Evolutionary conservation across 2,888 invertebrate genomes (phyloP), one percentile per base, ranked within the genome.

Genomic region (Ichneumon xanthorius): DNA sequence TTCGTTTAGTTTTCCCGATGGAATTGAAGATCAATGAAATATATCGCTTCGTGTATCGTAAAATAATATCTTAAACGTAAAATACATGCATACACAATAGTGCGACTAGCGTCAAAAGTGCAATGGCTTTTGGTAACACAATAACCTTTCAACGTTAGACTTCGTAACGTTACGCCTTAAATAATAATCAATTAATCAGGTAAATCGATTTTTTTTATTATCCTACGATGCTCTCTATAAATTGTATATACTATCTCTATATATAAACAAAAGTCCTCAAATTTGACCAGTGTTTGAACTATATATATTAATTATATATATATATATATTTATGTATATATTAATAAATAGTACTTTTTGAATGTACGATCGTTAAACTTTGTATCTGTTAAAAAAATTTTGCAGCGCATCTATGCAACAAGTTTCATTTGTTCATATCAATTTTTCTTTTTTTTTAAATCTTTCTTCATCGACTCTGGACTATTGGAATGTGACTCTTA

Each of bases 91-190:
- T 87, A 88, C 86, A 90, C 84, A 88, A 86, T 88, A 88, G 86
- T 89, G 87, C 89, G 91, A 91, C 91, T 91, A 91, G 91, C 85
- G 87, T 89, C 87, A 82, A 87, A 90, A 88, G 87, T 87, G 87
- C 87, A 86, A 83, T 73, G 73, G 80, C 75, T 83, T 82, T 55
- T 26, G 77, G 81, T 84, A 89, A 88, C 78, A 30, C 83, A 88
- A 83, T 86, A 61, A 14, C 82, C 78, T 26, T 80, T 84, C 61
- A 80, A 87, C 82, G 48, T 63, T 76, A 79, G 68, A 68, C 71
- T 70, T 19, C 80, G 86, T 87, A 87, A 88, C 77, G 83, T 88
- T 90, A 88, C 87, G 88, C 88, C 89, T 87, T 87, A 88, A 55
- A 84, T 91, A 91, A 88, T 88, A 90, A 90, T 90, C 88, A 87